Conservation (phyloP, 2,888 invertebrate species). For the Chrysopilus asiliformis region DNA sequence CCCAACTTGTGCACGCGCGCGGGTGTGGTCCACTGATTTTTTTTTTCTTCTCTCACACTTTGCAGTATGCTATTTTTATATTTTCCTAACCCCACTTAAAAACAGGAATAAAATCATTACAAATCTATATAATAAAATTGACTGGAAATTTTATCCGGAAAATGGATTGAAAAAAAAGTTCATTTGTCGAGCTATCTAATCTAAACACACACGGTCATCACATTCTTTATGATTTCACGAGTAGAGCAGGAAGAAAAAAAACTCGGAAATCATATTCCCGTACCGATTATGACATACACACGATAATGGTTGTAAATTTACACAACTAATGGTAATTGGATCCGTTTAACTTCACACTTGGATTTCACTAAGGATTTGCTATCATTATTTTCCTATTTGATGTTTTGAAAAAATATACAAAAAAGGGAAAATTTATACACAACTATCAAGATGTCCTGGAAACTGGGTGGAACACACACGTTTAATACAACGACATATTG, state of each 20-base stretch:
- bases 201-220: too few relatives aligned
- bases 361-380: not conserved
- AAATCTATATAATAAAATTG: not conserved
- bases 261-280: not conserved
- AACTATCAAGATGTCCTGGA: constrained; percentile 7
- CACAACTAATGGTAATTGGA: not conserved
- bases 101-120: not conserved
- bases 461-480: constrained; percentile 13
- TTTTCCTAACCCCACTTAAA: too few relatives aligned
- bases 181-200: too few relatives aligned
- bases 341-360: not conserved
- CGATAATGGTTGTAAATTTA: not conserved
- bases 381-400: not conserved
- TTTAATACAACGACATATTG: constrained; percentile 9
- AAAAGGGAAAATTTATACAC: constrained; percentile 3
- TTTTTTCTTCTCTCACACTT: too few relatives aligned
- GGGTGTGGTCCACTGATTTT: constrained; percentile 36
- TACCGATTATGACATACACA: constrained; percentile 1
- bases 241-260: too few relatives aligned
- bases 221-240: too few relatives aligned
- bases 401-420: constrained; percentile 6
- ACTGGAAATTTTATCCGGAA: not conserved
- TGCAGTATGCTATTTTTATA: too few relatives aligned
- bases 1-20: constrained; percentile 31
- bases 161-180: not conserved